phyloP scores from a whole-genome alignment of 1,140 invertebrate genomes.

The Rhynchophorus ferrugineus region DNA sequence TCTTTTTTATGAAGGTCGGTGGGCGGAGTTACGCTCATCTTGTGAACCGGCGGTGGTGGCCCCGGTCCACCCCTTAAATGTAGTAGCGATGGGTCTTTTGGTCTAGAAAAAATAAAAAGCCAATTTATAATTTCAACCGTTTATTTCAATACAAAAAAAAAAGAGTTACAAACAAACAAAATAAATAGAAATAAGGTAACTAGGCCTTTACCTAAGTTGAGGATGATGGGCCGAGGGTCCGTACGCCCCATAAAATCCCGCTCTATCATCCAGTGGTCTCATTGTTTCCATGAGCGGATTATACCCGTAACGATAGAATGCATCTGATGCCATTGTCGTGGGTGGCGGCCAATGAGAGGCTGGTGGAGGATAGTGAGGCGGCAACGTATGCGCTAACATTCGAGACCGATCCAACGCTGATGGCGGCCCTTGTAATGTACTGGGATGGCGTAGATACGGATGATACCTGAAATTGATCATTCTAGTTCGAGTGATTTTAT shows the following conservation, averaged over 20 bases:
- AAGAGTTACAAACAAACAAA: no score
- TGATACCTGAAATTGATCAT: conserved; percentile 22
- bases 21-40: conserved; percentile 35
- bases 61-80: conserved; percentile 34
- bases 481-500: background rate
- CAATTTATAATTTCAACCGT: conserved; percentile 34
- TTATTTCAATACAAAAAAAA: no score
- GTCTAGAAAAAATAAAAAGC: conserved; percentile 4
- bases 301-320: conserved; percentile 60
- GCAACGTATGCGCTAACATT: conserved; percentile 43
- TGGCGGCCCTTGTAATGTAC: conserved; percentile 46
- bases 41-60: conserved; percentile 28
- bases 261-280: conserved; percentile 62
- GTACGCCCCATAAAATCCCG: conserved; percentile 52
- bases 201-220: conserved; percentile 20
- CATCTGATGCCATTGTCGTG: conserved; percentile 42
- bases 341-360: conserved; percentile 53
- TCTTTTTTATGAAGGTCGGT: conserved; percentile 39
- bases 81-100: conserved; percentile 51
- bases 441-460: conserved; percentile 43
- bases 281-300: conserved; percentile 67
- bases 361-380: conserved; percentile 48
- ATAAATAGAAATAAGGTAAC: background rate
- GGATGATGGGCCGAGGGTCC: conserved; percentile 38
- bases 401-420: conserved; percentile 43